phyloP scores from a whole-genome alignment of 2,113 vertebrate genomes.

The Chaetodon auriga region DNA sequence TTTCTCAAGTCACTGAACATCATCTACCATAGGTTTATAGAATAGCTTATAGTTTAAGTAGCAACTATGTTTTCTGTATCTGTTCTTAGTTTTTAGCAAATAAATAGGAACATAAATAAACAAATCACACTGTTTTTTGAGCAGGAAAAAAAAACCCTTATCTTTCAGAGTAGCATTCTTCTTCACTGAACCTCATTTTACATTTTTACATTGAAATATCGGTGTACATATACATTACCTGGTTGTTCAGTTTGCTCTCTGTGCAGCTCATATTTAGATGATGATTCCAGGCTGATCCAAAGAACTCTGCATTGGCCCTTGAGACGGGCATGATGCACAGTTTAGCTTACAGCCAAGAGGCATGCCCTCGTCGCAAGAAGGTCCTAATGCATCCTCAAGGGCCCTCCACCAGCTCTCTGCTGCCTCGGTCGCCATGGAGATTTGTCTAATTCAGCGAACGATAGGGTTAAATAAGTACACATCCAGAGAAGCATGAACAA shows the following conservation, averaged over 20 bases:
- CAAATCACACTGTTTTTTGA: background rate
- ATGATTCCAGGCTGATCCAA: conserved; percentile 21
- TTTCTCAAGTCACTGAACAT: background rate
- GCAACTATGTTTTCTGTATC: background rate
- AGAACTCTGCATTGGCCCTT: conserved; percentile 44
- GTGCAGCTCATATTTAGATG: conserved; percentile 15
- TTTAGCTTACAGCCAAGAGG: conserved; percentile 67
- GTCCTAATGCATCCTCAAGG: conserved; percentile 80
- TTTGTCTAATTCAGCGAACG: conserved; percentile 66
- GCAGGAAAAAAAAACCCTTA: background rate
- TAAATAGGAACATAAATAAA: background rate
- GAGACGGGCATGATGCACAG: conserved; percentile 46
- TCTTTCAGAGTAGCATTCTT: background rate
- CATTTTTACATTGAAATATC: background rate
- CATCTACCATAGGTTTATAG: background rate
- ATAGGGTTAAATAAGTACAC: conserved; percentile 75
- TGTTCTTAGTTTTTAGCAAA: background rate
- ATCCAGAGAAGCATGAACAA: conserved; percentile 59
- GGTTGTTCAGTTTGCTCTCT: conserved; percentile 1
- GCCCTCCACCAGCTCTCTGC: conserved; percentile 70
- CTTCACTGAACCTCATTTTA: background rate
- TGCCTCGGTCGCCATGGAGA: conserved; percentile 76
- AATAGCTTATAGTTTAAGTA: background rate
- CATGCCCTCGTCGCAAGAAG: conserved; percentile 59
- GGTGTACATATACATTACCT: background rate